Evolutionary conservation across 2,888 invertebrate species (phyloP).

Genomic region (Nycteola revayana): DNA sequence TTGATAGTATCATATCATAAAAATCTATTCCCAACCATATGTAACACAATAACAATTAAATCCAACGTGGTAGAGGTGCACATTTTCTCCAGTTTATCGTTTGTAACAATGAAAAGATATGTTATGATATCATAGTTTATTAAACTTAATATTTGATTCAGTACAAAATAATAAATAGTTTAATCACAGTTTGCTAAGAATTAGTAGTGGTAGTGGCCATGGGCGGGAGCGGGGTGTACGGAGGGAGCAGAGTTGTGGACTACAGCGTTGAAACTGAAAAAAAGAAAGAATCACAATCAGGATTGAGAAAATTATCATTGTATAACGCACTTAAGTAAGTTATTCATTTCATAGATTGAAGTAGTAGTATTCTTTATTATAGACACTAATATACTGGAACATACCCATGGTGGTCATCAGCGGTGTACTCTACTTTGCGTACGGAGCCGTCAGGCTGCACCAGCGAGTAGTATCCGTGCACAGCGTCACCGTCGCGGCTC

Average conservation of each 20-base stretch:
- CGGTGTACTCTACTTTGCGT: conserved; percentile 74
- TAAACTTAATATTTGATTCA: too few relatives aligned
- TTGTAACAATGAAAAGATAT: too few relatives aligned
- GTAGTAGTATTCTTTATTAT: neutral
- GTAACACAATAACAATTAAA: too few relatives aligned
- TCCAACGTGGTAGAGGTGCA: too few relatives aligned
- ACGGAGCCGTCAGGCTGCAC: conserved; percentile 78
- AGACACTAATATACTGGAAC: neutral
- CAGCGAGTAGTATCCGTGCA: conserved; percentile 80
- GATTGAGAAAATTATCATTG: neutral
- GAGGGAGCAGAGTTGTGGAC: conserved; percentile 66
- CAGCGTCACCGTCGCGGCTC: conserved; percentile 76
- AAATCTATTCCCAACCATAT: too few relatives aligned
- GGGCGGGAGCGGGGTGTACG: conserved; percentile 54
- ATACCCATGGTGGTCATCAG: conserved; percentile 50
- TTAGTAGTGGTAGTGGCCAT: conserved; percentile 46
- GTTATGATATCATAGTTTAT: too few relatives aligned
- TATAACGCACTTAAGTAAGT: neutral
- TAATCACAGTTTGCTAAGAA: conserved; percentile 1
- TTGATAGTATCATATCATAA: too few relatives aligned
- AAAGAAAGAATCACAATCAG: too few relatives aligned
- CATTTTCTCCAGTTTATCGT: too few relatives aligned
- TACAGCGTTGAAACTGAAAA: conserved; percentile 70
- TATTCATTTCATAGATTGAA: too few relatives aligned
- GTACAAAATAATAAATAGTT: conserved; percentile 18